Evolutionary conservation across 2,113 vertebrate species (phyloP).

Genomic region (Mesitornis unicolor): DNA sequence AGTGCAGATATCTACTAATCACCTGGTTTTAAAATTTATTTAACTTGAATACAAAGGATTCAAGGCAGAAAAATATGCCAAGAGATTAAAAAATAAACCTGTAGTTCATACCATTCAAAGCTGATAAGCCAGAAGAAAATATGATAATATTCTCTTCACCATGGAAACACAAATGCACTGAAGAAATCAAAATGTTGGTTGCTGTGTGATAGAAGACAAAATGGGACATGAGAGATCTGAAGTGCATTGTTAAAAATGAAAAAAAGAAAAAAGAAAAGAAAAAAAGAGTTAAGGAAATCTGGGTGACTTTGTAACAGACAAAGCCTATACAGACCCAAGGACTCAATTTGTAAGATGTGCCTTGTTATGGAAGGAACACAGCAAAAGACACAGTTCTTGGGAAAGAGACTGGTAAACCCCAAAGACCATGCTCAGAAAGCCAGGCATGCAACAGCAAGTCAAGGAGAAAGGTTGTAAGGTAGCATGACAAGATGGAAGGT

Average conservation of each 20-base stretch:
- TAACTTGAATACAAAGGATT: not conserved
- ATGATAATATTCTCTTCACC: not conserved
- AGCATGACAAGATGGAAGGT: not conserved
- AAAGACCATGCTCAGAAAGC: not conserved
- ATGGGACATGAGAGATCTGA: not conserved
- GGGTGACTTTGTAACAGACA: not conserved
- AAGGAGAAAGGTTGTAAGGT: not conserved
- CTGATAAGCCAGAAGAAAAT: not conserved
- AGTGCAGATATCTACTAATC: not conserved
- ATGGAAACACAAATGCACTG: slow-evolving; percentile 37
- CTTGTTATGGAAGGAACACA: not conserved
- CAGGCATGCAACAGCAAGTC: not conserved
- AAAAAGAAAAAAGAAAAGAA: not conserved
- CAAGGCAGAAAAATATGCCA: not conserved
- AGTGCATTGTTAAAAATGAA: not conserved
- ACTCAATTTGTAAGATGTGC: not conserved
- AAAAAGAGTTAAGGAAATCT: not conserved
- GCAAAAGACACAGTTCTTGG: not conserved
- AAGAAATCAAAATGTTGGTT: slow-evolving; percentile 29
- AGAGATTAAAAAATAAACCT: not conserved
- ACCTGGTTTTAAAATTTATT: not conserved
- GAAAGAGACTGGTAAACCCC: not conserved
- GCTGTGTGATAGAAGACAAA: not conserved
- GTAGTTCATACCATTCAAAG: not conserved
- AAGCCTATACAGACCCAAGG: not conserved